Conservation (phyloP, 2,113 vertebrate genomes). For the Micronycteris hirsuta region DNA sequence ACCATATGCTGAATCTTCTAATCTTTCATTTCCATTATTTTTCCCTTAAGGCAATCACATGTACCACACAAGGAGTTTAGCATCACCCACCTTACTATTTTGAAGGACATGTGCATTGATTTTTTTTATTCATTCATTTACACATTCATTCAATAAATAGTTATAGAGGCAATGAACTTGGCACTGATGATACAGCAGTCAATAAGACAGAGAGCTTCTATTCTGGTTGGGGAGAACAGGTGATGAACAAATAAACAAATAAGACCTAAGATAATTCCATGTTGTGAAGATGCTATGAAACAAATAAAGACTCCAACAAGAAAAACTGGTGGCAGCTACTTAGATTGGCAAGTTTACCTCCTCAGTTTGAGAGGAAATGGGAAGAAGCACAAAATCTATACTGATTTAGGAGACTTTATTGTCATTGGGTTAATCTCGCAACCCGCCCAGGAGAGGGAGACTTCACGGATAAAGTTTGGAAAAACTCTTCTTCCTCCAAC, state of each 20-base stretch:
- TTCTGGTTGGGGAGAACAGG: neutral
- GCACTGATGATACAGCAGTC: neutral
- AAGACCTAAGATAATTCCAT: no score
- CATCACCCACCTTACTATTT: neutral
- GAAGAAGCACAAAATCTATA: neutral
- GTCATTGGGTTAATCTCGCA: neutral
- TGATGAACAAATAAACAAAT: neutral
- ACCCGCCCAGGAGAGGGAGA: neutral
- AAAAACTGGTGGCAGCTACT: neutral
- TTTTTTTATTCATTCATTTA: neutral
- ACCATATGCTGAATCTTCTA: neutral
- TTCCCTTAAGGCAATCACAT: neutral
- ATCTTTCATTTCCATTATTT: neutral
- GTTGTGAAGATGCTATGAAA: neutral
- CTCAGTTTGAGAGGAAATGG: neutral
- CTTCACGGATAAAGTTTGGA: neutral
- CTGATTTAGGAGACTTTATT: neutral
- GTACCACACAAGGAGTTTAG: neutral
- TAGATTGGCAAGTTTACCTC: neutral
- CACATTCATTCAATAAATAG: neutral
- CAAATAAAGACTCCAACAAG: neutral
- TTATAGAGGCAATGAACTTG: neutral
- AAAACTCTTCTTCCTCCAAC: neutral
- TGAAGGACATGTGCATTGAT: neutral
- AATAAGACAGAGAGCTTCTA: neutral